Evolutionary conservation across 1,140 invertebrate species (phyloP), one percentile per base, ranked within the genome.

Genomic region (Drosophila tristis): DNA sequence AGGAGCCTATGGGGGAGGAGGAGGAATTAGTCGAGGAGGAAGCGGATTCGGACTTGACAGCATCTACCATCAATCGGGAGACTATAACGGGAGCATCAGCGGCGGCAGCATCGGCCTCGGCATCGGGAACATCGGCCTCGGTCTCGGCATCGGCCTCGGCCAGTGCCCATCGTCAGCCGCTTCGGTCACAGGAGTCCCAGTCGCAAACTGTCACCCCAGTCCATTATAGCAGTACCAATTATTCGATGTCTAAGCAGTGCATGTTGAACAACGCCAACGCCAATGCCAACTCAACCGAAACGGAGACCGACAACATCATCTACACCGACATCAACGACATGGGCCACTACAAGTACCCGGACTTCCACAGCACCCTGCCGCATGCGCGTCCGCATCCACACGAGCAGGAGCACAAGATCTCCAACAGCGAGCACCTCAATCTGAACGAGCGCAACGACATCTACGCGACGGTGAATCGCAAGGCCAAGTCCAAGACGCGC

Each of bases 201-300:
- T 92, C 91, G 55, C 91, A 91, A 80, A 80, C 82, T 92, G 90
- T 71, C 91, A 92, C 86, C 65, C 91, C 86, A 92, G 80, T 87
- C 79, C 91, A 91, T 92, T 92, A 92, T 92, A 92, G 91, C 91
- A 92, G 82, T 92, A 92, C 91, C 70, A 92, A 71, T 71, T 92
- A 91, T 92, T 92, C 90, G 91, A 92, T 91, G 91, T 92, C 91
- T 92, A 92, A 92, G 66, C 91, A 92, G 78, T 90, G 82, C 74
- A 91, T 92, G 86, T 76, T 92, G 20, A 92, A 92, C 64, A 92
- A 90, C 66, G 91, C 81, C 62, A 92, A 90, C 66, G 91, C 81
- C 39, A 92, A 91, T 65, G 91, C 81, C 65, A 91, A 90, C 76
- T 91, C 90, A 47, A 91, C 91, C 20, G 87, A 91, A 87, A 90